Base-by-base conservation (phyloP, 1,140 invertebrate genomes). In the Acromyrmex echinatior region DNA sequence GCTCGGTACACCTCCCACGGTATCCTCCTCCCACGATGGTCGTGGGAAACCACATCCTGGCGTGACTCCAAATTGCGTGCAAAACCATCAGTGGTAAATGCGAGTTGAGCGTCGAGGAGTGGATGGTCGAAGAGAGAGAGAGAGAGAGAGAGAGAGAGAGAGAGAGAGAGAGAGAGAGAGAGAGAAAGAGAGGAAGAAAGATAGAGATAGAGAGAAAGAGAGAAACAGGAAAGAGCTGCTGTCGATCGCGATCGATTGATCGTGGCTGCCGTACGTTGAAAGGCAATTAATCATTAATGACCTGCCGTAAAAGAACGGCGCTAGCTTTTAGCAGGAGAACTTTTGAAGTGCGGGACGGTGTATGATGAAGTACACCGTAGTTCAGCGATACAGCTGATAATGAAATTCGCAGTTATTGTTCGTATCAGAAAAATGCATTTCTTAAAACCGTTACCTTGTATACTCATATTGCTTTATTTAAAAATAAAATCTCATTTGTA, bases 31-130 rank as follows among this genome's bases (percentile, higher is more conserved):
- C 76, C 89, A 78, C 86, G 89, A 90, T 88, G 90, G 60, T 86
- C 89, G 90, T 90, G 90, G 90, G 87, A 90, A 91, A 91, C 89
- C 90, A 88, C 89, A 90, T 90, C 66, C 89, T 91, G 90, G 90
- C 90, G 63, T 86, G 65, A 90, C 90, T 91, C 90, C 90, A 91
- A 91, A 91, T 91, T 91, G 90, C 90, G 90, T 91, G 90, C 89
- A 90, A 91, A 91, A 91, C 89, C 86, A 91, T 91, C 90, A 74
- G 78, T 62, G 90, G 89, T 90, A 91, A 90, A 91, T 91, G 90
- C 70, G 89, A 90, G 82, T 66, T 80, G 85, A 88, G 88, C 86
- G 87, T 88, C 68, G 63, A 87, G 86, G 56, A 73, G 68, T 73
- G 16, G 81, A 39, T 77, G 56, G 70, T 10, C 35, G 76, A 28